Conservation (phyloP, 2,113 vertebrate species). For the Ctenomys sociabilis region DNA sequence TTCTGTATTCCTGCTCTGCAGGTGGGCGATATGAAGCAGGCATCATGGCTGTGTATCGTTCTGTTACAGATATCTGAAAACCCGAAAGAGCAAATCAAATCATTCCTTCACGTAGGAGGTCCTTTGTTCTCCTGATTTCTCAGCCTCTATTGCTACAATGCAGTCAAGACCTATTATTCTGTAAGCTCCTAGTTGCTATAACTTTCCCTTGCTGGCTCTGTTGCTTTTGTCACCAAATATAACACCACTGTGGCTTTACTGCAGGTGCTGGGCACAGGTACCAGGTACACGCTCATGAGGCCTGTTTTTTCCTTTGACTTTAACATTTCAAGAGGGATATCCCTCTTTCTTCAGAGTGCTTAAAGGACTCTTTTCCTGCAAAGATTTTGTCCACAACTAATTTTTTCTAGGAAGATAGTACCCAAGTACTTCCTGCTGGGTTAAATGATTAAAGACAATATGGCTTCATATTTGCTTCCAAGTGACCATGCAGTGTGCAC, state of each 20-base stretch:
- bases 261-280: neutral
- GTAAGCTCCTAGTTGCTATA: neutral
- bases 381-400: neutral
- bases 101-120: neutral
- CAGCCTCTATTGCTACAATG: neutral
- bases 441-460: neutral
- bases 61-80: constrained; percentile 49
- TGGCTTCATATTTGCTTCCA: neutral
- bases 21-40: fast-evolving
- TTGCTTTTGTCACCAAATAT: neutral
- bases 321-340: neutral
- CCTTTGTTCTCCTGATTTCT: constrained; percentile 18
- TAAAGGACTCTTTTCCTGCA: constrained; percentile 31
- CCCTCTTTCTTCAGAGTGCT: neutral
- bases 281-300: neutral
- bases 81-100: neutral
- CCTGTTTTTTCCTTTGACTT: neutral
- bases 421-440: constrained; percentile 13
- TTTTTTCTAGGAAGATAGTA: constrained; percentile 16
- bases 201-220: neutral
- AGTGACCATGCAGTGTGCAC: neutral
- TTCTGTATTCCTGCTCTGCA: neutral
- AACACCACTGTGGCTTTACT: fast-evolving
- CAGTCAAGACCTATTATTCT: constrained; percentile 22
- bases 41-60: too few species aligned